Conservation (phyloP, 2,888 invertebrate genomes). For the Acanthopleura granulata region DNA sequence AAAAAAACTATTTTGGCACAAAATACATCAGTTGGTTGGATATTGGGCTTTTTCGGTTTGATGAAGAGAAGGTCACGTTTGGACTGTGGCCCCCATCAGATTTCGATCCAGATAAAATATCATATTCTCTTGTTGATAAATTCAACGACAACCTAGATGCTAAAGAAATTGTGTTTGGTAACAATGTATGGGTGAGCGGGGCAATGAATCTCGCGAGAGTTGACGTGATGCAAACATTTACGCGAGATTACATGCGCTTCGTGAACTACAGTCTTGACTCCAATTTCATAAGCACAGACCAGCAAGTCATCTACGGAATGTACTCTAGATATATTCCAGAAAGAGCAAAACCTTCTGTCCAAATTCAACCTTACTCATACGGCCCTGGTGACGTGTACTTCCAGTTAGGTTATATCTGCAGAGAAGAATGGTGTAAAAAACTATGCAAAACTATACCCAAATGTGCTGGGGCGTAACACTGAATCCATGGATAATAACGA, state of each 20-base stretch:
- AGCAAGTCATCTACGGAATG: no score
- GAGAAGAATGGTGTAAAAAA: no score
- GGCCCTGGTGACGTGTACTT: conserved; percentile 38
- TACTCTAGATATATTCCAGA: conserved; percentile 33
- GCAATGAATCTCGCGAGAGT: conserved; percentile 52
- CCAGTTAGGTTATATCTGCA: no score
- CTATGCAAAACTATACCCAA: no score
- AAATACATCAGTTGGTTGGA: no score
- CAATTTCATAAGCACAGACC: conserved; percentile 56
- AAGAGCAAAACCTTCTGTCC: conserved; percentile 34
- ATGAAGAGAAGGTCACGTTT: conserved; percentile 34
- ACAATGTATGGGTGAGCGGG: conserved; percentile 56
- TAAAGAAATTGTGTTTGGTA: conserved; percentile 39
- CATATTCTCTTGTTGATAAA: conserved; percentile 34
- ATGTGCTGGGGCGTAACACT: no score
- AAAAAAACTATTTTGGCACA: conserved; percentile 43
- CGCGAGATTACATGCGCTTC: no score
- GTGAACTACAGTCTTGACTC: conserved; percentile 36
- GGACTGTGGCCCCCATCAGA: conserved; percentile 34
- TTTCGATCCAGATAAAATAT: conserved; percentile 42
- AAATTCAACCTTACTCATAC: conserved; percentile 35
- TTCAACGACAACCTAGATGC: conserved; percentile 31
- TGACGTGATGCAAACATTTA: conserved; percentile 44
- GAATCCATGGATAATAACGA: no score
- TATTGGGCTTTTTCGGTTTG: conserved; percentile 54